Percentiles rank a stretch among this genome's conserved stretches.
Conservation (phyloP, 2,113 vertebrate species). For the Nesogale talazaci region DNA sequence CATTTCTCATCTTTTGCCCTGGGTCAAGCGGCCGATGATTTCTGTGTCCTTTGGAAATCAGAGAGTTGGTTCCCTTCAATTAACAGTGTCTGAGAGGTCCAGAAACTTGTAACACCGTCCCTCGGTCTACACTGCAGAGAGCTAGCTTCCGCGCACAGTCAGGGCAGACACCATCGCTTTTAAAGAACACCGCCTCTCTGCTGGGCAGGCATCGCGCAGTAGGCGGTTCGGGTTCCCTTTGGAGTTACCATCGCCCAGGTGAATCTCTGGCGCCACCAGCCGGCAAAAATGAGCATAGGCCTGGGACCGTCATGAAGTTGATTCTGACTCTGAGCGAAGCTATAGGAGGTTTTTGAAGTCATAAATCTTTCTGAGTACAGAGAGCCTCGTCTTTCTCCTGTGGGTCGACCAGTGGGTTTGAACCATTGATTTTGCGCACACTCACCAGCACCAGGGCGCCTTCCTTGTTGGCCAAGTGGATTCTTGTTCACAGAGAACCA, state of each 20-base stretch:
- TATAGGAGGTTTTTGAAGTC: no score
- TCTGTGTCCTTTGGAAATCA: not conserved
- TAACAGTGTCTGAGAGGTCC: not conserved
- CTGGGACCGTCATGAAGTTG: not conserved
- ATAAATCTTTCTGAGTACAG: no score
- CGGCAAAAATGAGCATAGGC: not conserved
- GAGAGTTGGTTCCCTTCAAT: not conserved
- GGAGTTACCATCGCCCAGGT: not conserved
- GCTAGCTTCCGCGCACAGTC: not conserved
- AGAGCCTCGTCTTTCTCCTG: no score
- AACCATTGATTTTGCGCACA: no score
- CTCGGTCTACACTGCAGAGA: not conserved
- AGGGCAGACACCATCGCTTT: not conserved
- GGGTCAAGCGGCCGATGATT: not conserved
- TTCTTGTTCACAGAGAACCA: not conserved
- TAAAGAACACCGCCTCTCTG: not conserved
- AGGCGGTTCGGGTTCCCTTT: no score
- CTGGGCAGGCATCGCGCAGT: not conserved
- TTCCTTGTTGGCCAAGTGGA: not conserved
- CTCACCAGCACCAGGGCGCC: no score
- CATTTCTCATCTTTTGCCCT: not conserved
- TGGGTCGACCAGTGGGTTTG: no score
- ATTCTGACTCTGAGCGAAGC: not conserved
- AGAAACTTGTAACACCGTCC: not conserved
- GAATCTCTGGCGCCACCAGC: not conserved